A percentile compares a stretch with the other conserved stretches of the same genome.
These are phyloP conservation scores for Babylonia areolata DNA, from an alignment of 1,140 invertebrate species.

Conservation along the genomic window DNA sequence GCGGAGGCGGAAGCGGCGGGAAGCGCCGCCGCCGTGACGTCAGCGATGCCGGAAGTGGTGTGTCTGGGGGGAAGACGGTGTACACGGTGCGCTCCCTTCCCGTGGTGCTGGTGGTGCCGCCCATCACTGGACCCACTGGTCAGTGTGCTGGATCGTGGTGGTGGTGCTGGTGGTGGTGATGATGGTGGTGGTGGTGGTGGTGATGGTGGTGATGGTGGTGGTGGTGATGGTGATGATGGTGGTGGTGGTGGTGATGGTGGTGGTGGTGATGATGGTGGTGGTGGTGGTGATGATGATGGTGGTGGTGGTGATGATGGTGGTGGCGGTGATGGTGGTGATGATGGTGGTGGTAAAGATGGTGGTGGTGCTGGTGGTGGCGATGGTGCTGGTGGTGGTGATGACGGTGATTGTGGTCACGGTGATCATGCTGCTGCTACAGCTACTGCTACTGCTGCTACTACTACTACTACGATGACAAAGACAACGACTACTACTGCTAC, in stretches of 20 bases:
- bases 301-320: background rate
- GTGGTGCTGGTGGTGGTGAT: background rate
- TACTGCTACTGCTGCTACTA: too few species aligned
- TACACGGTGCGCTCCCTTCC: background rate
- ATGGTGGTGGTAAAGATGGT: too few species aligned
- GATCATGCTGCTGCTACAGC: too few species aligned
- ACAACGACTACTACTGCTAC: too few species aligned
- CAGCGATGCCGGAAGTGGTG: background rate
- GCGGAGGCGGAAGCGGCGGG: too few species aligned
- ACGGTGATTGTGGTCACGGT: too few species aligned
- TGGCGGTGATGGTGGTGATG: too few species aligned
- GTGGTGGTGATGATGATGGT: background rate
- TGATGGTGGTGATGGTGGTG: background rate
- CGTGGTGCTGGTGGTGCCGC: background rate
- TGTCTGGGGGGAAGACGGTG: background rate
- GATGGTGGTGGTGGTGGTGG: background rate
- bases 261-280: background rate
- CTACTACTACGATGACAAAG: too few species aligned
- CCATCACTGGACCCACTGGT: background rate
- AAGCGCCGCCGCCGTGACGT: conserved; percentile 32
- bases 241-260: background rate
- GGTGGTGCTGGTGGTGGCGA: too few species aligned
- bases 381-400: too few species aligned
- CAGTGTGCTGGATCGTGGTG: too few species aligned
- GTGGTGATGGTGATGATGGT: background rate